Conservation (phyloP, 2,113 vertebrate genomes). For the Tinamus guttatus region DNA sequence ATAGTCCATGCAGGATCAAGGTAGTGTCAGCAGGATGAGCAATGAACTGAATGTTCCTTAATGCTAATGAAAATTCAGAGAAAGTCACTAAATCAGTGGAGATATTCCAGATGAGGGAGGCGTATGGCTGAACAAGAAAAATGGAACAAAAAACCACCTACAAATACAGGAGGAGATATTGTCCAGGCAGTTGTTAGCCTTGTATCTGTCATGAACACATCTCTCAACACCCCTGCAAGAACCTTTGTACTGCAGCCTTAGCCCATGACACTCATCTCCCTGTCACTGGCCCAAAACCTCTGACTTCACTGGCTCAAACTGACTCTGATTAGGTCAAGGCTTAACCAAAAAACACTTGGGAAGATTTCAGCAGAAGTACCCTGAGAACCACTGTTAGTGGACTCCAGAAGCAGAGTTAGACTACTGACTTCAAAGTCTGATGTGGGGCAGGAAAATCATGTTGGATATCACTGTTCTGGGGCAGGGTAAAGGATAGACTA, state of each 20-base stretch:
- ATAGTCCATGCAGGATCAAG: neutral
- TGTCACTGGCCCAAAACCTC: neutral
- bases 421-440: neutral
- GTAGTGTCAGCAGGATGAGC: neutral
- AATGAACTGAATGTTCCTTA: neutral
- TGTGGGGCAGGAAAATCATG: neutral
- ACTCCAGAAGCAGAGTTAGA: neutral
- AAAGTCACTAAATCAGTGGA: neutral
- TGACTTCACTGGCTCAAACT: neutral
- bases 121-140: neutral
- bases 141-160: neutral
- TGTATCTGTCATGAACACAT: neutral
- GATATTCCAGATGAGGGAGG: neutral
- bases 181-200: neutral
- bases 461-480: neutral
- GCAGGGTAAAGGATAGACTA: rapidly evolving
- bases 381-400: neutral
- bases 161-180: neutral
- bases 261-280: neutral
- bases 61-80: neutral
- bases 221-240: neutral
- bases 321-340: neutral
- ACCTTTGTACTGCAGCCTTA: neutral
- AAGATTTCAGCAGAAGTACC: neutral
- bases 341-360: neutral